Evolutionary conservation across 2,113 vertebrate genomes (phyloP).

Genomic region (Pseudopipra pipra): DNA sequence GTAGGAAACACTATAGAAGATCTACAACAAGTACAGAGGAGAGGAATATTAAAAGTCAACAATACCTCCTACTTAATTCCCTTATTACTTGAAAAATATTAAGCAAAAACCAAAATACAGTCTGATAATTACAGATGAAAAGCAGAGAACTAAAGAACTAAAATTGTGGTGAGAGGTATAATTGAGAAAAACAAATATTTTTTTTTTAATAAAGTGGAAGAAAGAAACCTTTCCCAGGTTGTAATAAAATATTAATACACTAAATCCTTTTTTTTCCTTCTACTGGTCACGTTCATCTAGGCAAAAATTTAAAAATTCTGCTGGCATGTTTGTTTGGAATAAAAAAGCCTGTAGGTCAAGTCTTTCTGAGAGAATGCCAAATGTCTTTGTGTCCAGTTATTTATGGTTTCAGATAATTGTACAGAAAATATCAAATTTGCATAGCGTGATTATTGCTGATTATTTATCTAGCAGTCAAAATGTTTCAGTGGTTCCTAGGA

Average conservation of each 20-base stretch:
- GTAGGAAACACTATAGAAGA: conserved; percentile 13
- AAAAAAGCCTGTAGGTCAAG: conserved; percentile 80
- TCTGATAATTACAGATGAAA: conserved; percentile 34
- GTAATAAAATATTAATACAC: conserved; percentile 61
- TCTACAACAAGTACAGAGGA: background rate
- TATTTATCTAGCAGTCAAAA: conserved; percentile 98
- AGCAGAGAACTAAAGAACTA: background rate
- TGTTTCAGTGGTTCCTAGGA: conserved; percentile 94
- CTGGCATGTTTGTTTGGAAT: conserved; percentile 70
- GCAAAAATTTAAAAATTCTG: conserved; percentile 72
- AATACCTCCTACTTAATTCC: background rate
- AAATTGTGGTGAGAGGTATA: background rate
- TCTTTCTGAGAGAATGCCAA: conserved; percentile 90
- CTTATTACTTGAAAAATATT: background rate
- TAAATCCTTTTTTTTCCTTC: conserved; percentile 56
- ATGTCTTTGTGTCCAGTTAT: conserved; percentile 97
- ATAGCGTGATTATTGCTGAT: conserved; percentile 99
- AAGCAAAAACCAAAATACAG: conserved; percentile 10
- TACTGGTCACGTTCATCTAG: conserved; percentile 63
- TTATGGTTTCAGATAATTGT: conserved; percentile 97
- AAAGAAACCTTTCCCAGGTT: conserved; percentile 12
- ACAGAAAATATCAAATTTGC: conserved; percentile 99
- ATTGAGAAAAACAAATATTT: background rate
- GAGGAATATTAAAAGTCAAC: conserved; percentile 26
- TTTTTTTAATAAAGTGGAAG: conserved; percentile 10